Conservation (phyloP, 2,888 invertebrate genomes). For the Plusia festucae region DNA sequence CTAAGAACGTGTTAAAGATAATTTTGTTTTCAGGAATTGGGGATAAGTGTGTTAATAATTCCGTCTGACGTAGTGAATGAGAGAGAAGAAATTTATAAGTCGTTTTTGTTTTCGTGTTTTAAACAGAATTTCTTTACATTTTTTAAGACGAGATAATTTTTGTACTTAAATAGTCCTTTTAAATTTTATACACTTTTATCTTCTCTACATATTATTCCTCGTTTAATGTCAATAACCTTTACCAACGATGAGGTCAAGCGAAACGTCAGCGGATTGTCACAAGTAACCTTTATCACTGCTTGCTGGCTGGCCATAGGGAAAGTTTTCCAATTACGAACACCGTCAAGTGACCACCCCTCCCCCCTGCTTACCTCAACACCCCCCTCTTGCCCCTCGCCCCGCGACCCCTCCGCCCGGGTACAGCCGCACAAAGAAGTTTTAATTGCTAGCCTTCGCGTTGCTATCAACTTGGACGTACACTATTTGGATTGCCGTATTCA, state of each 20-base stretch:
- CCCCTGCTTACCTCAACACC: slow-evolving; percentile 57
- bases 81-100: too few relatives aligned
- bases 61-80: too few relatives aligned
- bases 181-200: not conserved
- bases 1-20: too few relatives aligned
- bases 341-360: slow-evolving; percentile 81
- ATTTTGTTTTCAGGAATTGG: too few relatives aligned
- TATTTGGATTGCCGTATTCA: slow-evolving; percentile 77
- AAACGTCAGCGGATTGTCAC: slow-evolving; percentile 69
- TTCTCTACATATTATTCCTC: too few relatives aligned
- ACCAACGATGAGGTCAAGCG: slow-evolving; percentile 21
- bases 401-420: slow-evolving; percentile 57
- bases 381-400: slow-evolving; percentile 41
- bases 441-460: slow-evolving; percentile 85
- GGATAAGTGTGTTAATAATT: too few relatives aligned
- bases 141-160: too few relatives aligned
- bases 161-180: not conserved
- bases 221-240: slow-evolving; percentile 5
- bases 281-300: slow-evolving; percentile 80
- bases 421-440: slow-evolving; percentile 87
- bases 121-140: too few relatives aligned
- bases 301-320: slow-evolving; percentile 64
- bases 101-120: too few relatives aligned
- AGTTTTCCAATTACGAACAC: slow-evolving; percentile 84
- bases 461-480: slow-evolving; percentile 78